Percentiles rank a stretch among this genome's conserved stretches.
phyloP scores from a whole-genome alignment of 1,140 invertebrate species.

The Drosophila sp. region DNA sequence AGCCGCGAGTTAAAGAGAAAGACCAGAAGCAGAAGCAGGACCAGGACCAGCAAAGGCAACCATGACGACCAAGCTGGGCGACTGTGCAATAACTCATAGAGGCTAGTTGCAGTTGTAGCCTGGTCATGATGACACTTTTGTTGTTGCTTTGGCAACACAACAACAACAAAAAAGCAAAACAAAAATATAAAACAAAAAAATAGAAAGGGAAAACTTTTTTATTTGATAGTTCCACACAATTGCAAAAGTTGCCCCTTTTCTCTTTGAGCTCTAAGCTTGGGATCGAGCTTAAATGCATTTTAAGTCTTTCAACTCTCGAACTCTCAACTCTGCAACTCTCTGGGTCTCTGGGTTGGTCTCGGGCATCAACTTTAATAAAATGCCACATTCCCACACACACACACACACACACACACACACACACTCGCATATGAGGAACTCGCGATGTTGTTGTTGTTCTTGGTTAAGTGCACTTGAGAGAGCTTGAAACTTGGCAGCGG shows the following conservation, averaged over 20 bases:
- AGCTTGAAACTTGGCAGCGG: slow-evolving; percentile 60
- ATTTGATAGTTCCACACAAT: slow-evolving; percentile 62
- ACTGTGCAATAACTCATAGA: slow-evolving; percentile 76
- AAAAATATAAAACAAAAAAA: background rate
- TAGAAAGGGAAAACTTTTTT: slow-evolving; percentile 30
- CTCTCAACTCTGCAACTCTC: slow-evolving; percentile 3
- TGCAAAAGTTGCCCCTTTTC: slow-evolving; percentile 60
- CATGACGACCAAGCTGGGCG: slow-evolving; percentile 47
- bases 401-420: background rate
- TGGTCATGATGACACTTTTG: slow-evolving; percentile 72
- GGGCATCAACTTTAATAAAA: slow-evolving; percentile 67
- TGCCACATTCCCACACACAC: slow-evolving; percentile 36
- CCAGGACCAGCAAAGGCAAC: slow-evolving; percentile 22
- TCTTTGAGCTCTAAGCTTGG: slow-evolving; percentile 44
- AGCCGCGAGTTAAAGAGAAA: background rate
- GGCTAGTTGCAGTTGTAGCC: slow-evolving; percentile 41
- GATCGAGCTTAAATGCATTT: slow-evolving; percentile 68
- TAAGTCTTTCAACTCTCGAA: slow-evolving; percentile 43
- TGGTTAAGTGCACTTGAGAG: slow-evolving; percentile 75
- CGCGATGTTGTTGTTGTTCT: slow-evolving; percentile 37
- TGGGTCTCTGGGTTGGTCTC: slow-evolving; percentile 16
- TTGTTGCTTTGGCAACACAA: slow-evolving; percentile 38
- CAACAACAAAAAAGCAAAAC: slow-evolving; percentile 2
- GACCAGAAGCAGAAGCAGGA: slow-evolving; percentile 18
- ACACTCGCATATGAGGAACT: background rate